These are phyloP conservation scores for Theropithecus gelada DNA, from an alignment of 2,113 vertebrate genomes.

Conservation along the genomic window DNA sequence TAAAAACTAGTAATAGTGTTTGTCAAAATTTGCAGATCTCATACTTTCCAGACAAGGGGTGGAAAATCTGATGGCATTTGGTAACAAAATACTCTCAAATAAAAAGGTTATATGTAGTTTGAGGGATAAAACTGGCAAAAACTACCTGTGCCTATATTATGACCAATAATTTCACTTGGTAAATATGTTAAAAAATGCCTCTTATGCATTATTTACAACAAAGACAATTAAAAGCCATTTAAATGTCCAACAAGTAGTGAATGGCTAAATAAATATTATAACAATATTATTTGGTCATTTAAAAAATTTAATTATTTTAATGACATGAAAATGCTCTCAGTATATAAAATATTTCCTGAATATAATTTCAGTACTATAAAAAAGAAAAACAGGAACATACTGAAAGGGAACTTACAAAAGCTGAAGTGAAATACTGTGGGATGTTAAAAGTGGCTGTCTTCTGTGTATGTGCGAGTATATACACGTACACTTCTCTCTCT, in stretches of 20 bases:
- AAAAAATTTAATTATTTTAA: constrained; percentile 34
- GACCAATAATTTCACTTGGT: constrained; percentile 9
- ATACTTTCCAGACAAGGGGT: not conserved
- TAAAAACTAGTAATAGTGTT: not conserved
- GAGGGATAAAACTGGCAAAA: constrained; percentile 22
- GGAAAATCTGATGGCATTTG: not conserved
- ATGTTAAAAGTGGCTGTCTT: not conserved
- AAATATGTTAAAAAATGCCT: constrained; percentile 37
- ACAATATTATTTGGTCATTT: not conserved
- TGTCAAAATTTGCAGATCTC: not conserved
- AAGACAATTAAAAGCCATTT: constrained; percentile 19
- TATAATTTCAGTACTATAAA: constrained; percentile 29
- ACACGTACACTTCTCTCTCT: not conserved
- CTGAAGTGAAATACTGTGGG: not conserved
- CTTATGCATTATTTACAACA: not conserved
- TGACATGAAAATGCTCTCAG: not conserved
- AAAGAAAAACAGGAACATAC: constrained; percentile 16
- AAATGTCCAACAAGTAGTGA: not conserved
- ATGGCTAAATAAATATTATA: constrained; percentile 5
- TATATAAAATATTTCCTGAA: not conserved
- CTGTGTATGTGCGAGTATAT: too few species aligned
- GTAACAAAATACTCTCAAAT: constrained; percentile 8
- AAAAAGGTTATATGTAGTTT: not conserved
- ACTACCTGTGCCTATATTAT: not conserved
- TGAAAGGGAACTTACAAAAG: not conserved